Percentiles rank a stretch among this genome's conserved stretches.
phyloP scores from a whole-genome alignment of 2,113 vertebrate species.

The Sceloporus undulatus region DNA sequence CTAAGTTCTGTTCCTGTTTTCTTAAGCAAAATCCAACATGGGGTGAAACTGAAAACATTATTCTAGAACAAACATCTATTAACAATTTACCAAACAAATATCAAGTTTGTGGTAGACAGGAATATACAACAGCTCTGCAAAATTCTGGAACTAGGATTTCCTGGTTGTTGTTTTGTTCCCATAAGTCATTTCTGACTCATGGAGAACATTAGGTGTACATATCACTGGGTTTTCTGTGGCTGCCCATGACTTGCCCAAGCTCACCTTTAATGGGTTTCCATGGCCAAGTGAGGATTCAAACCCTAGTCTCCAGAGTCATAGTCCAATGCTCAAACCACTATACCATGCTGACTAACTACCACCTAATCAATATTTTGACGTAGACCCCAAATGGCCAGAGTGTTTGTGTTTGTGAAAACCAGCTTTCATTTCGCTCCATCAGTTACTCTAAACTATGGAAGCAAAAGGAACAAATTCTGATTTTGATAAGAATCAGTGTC shows the following conservation, averaged over 20 bases:
- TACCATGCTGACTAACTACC: neutral
- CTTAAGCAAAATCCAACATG: neutral
- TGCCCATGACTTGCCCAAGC: too few relatives aligned
- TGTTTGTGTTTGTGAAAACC: neutral
- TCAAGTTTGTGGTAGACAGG: neutral
- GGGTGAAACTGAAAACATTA: neutral
- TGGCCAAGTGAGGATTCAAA: too few relatives aligned
- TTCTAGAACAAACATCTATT: neutral
- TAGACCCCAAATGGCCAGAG: neutral
- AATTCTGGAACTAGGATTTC: neutral
- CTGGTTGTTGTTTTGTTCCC: too few relatives aligned
- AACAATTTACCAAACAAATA: neutral
- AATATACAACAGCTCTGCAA: neutral
- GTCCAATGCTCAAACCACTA: too few relatives aligned
- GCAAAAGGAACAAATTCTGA: conserved; percentile 27
- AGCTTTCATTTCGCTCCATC: conserved; percentile 10
- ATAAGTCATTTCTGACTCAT: too few relatives aligned
- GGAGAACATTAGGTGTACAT: too few relatives aligned
- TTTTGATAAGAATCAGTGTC: neutral
- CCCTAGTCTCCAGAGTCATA: too few relatives aligned
- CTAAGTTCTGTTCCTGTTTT: neutral
- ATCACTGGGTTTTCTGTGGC: too few relatives aligned
- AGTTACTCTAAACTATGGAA: neutral
- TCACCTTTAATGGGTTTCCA: too few relatives aligned
- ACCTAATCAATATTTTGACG: neutral